Base-by-base conservation (phyloP, 2,888 invertebrate genomes). In the Campoletis raptor region DNA sequence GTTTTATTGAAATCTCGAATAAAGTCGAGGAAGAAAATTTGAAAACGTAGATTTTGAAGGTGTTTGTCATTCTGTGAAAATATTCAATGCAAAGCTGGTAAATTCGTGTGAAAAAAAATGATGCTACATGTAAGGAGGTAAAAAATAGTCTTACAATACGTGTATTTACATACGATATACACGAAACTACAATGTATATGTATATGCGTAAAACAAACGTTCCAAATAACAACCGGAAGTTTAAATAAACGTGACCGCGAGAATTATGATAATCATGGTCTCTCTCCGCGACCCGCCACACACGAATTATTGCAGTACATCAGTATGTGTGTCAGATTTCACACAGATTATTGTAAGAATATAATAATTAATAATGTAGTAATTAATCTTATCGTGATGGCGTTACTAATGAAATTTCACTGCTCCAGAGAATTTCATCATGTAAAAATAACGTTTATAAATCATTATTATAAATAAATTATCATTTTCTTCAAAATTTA, bases 381-480 rank as follows among this genome's bases (percentile, higher is more conserved):
- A 73, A 85, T 82, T 82, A 48, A 40, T 52, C 24, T 61, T 45
- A 82, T 69, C 69, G 54, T 18, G 74, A 64, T 74, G 70, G 85
- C 85, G 85, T 82, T 76, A 76, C 85, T 82, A 85, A 85, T 85
- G 70, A 74, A 82, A 82, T 76, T 85, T 79, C 64, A 74, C 61
- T 79, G 76, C 79, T 74, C 24, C 69, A 48, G 67, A 52, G 73
- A 64, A 69, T 64, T 73, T 78, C n/a, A 57, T 42, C 24, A 76
- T 24, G 3, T 2, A 36, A 83, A 36, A 57, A 36, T 37, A 73
- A 54, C 37, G 37, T 54, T 40, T 21, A 40, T 6, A 18, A 54
- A 61, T 21, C 18, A 30, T 76, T 8, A 9, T 76, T 24, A 37
- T 57, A 9, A 30, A 30, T 30, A 30, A 30, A 30, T 30, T 2